Percentiles rank a stretch among this genome's conserved stretches.
Conservation (phyloP, 2,113 vertebrate species). For the Gracilinanus agilis region DNA sequence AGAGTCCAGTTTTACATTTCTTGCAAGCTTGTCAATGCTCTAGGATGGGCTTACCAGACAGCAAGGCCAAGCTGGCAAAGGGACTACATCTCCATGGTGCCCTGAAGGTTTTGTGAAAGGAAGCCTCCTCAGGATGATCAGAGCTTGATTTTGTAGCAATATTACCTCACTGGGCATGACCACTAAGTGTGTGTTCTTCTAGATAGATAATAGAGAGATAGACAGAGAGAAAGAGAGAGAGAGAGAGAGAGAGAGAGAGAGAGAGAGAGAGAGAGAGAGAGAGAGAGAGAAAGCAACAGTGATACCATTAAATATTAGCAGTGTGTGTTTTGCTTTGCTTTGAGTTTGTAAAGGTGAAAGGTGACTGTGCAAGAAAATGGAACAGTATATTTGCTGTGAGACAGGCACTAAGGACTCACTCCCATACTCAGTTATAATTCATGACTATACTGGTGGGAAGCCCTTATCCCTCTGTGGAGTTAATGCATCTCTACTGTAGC, state of each 20-base stretch:
- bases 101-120: slow-evolving; percentile 8
- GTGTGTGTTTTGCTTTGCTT: slow-evolving; percentile 80
- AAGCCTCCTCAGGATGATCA: slow-evolving; percentile 66
- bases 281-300: slow-evolving; percentile 69
- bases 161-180: slow-evolving; percentile 54
- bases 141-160: slow-evolving; percentile 73
- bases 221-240: slow-evolving; percentile 40
- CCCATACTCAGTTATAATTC: slow-evolving; percentile 90
- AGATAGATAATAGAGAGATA: slow-evolving; percentile 36
- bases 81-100: slow-evolving; percentile 1
- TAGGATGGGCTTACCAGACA: not conserved
- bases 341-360: slow-evolving; percentile 86
- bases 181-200: slow-evolving; percentile 67
- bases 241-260: not conserved
- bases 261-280: not conserved
- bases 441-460: slow-evolving; percentile 87
- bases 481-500: slow-evolving; percentile 89
- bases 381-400: slow-evolving; percentile 85
- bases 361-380: slow-evolving; percentile 85
- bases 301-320: slow-evolving; percentile 81
- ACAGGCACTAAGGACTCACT: slow-evolving; percentile 84
- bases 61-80: slow-evolving; percentile 10
- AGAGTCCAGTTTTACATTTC: not conserved
- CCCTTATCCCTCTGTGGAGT: slow-evolving; percentile 88
- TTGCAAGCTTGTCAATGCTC: not conserved